Evolutionary conservation across 1,140 invertebrate genomes (phyloP).

Genomic region (Holcopasites calliopsidis): DNA sequence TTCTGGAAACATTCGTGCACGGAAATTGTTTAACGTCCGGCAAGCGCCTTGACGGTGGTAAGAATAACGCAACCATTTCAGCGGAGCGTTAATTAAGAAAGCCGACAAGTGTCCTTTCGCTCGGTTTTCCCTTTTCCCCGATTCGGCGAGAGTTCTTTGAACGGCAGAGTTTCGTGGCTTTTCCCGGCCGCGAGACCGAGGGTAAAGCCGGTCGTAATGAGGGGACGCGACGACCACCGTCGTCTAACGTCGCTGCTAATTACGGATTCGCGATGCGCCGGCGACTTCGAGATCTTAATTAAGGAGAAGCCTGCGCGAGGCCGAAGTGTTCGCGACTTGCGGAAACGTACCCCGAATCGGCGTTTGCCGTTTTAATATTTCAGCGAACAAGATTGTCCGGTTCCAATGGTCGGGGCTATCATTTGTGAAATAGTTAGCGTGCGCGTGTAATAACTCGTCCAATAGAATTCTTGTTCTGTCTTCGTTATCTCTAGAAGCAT

Average conservation of each 20-base stretch:
- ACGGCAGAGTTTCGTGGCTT: conserved; percentile 53
- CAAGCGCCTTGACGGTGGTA: background rate
- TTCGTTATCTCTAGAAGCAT: conserved; percentile 54
- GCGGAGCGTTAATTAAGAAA: conserved; percentile 52
- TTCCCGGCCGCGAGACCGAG: conserved; percentile 10
- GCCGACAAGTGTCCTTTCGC: conserved; percentile 7
- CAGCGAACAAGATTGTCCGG: background rate
- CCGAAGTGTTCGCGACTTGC: background rate
- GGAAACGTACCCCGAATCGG: conserved; percentile 20
- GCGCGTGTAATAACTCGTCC: background rate
- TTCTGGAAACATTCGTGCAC: background rate
- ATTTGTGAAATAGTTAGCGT: background rate
- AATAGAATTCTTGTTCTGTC: conserved; percentile 22
- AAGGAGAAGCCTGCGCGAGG: conserved; percentile 37
- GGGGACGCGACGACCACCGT: conserved; percentile 33
- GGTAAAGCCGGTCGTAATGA: conserved; percentile 44
- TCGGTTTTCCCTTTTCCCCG: conserved; percentile 18
- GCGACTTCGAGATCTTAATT: conserved; percentile 58
- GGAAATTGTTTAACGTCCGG: background rate
- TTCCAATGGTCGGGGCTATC: background rate
- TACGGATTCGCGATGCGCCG: conserved; percentile 53
- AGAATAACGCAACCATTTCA: conserved; percentile 12
- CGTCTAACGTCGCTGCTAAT: conserved; percentile 55
- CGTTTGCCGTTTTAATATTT: no score
- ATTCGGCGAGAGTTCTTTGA: conserved; percentile 36